A percentile compares a stretch with the other conserved stretches of the same genome.
These are phyloP conservation scores for Entomobrya proxima DNA, from an alignment of 2,888 invertebrate genomes.

Conservation along the genomic window DNA sequence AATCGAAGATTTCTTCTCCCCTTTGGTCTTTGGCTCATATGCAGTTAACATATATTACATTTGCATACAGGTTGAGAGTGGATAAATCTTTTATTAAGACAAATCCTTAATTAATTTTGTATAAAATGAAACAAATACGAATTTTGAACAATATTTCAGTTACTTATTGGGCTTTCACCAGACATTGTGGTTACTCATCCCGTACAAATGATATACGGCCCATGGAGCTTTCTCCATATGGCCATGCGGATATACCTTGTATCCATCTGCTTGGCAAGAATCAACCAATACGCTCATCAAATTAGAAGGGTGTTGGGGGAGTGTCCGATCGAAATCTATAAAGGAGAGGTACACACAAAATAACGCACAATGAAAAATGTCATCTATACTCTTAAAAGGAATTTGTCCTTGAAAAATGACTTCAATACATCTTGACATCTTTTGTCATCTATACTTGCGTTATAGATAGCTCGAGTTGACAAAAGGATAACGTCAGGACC, in stretches of 20 bases:
- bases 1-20: slow-evolving; percentile 68
- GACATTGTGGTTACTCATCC: slow-evolving; percentile 25
- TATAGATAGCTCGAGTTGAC: slow-evolving; percentile 50
- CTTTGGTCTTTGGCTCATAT: slow-evolving; percentile 68
- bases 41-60: slow-evolving; percentile 62
- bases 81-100: slow-evolving; percentile 54
- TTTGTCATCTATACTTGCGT: not conserved
- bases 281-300: slow-evolving; percentile 46
- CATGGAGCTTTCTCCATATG: slow-evolving; percentile 55
- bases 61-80: slow-evolving; percentile 67
- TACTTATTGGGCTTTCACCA: slow-evolving; percentile 50
- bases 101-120: slow-evolving; percentile 48
- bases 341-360: slow-evolving; percentile 56
- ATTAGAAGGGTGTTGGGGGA: slow-evolving; percentile 35
- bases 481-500: slow-evolving; percentile 56
- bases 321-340: slow-evolving; percentile 46
- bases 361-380: not conserved
- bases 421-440: not conserved
- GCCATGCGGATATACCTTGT: slow-evolving; percentile 31
- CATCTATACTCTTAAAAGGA: too few relatives aligned
- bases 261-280: slow-evolving; percentile 35
- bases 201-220: slow-evolving; percentile 39
- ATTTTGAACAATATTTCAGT: not conserved
- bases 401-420: not conserved
- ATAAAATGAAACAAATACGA: not conserved